phyloP scores from a whole-genome alignment of 2,113 vertebrate genomes.

The Tetrao urogallus region DNA sequence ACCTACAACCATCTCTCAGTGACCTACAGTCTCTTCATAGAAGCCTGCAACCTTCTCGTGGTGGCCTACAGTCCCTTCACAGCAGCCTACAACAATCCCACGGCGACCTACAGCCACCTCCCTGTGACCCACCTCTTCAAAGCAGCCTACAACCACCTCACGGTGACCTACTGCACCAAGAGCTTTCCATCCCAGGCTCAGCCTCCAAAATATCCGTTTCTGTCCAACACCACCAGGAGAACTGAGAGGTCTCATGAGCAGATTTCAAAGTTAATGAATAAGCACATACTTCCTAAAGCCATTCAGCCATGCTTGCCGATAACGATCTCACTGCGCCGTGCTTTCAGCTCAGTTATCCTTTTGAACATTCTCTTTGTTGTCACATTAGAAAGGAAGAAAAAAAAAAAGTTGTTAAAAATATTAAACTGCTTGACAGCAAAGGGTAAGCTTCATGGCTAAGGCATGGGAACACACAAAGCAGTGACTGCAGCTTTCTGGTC shows the following conservation, averaged over 20 bases:
- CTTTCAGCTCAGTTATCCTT: not conserved
- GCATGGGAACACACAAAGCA: not conserved
- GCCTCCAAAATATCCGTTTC: not conserved
- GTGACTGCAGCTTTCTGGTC: accelerated
- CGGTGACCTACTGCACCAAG: too few relatives aligned
- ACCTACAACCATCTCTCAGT: too few relatives aligned
- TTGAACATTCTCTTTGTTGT: not conserved
- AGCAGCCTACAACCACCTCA: too few relatives aligned
- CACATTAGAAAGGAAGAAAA: not conserved
- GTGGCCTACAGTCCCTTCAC: too few relatives aligned
- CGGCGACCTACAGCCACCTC: too few relatives aligned
- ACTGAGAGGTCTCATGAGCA: not conserved
- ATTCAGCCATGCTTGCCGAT: not conserved
- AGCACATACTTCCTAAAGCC: not conserved
- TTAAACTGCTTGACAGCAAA: not conserved
- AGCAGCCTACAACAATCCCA: too few relatives aligned
- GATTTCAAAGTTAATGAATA: not conserved
- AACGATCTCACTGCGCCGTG: accelerated
- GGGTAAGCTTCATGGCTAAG: not conserved
- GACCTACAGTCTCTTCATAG: too few relatives aligned
- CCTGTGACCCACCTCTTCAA: too few relatives aligned
- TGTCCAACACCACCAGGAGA: not conserved
- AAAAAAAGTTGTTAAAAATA: not conserved
- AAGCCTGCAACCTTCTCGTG: too few relatives aligned
- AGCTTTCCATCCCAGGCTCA: not conserved